phyloP scores from a whole-genome alignment of 2,888 invertebrate genomes.

The Arctia plantaginis region DNA sequence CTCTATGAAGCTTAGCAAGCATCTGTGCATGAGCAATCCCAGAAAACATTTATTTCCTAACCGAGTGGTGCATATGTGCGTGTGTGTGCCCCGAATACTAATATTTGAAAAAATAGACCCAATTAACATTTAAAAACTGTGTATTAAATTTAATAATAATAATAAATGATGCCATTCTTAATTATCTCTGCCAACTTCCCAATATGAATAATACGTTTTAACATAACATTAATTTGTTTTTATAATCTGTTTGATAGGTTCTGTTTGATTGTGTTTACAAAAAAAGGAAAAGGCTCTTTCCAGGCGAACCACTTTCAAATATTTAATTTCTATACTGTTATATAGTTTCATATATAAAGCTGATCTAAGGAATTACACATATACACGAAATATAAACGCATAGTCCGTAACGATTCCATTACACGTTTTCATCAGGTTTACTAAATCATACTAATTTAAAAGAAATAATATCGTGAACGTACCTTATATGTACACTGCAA shows the following conservation, averaged over 20 bases:
- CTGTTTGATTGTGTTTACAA: no score
- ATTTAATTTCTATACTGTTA: background rate
- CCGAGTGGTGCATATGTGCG: no score
- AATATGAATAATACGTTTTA: no score
- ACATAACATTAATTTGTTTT: background rate
- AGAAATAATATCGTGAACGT: conserved; percentile 1
- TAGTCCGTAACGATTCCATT: background rate
- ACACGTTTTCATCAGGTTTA: background rate
- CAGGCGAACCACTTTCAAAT: background rate
- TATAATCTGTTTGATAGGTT: background rate
- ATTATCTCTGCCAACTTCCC: no score
- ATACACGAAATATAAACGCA: background rate
- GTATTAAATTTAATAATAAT: no score
- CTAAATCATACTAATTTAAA: background rate
- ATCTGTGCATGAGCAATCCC: no score
- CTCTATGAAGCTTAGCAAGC: no score
- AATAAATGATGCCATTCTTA: no score
- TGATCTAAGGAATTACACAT: background rate
- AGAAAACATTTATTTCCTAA: no score
- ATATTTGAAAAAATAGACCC: no score
- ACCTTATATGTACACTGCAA: conserved; percentile 8
- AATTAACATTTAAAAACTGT: no score
- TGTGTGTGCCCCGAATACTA: no score
- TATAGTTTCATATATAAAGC: background rate
- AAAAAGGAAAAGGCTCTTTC: background rate